phyloP scores from a whole-genome alignment of 2,797 vertebrate species.

The Triplophysa bombifrons region DNA sequence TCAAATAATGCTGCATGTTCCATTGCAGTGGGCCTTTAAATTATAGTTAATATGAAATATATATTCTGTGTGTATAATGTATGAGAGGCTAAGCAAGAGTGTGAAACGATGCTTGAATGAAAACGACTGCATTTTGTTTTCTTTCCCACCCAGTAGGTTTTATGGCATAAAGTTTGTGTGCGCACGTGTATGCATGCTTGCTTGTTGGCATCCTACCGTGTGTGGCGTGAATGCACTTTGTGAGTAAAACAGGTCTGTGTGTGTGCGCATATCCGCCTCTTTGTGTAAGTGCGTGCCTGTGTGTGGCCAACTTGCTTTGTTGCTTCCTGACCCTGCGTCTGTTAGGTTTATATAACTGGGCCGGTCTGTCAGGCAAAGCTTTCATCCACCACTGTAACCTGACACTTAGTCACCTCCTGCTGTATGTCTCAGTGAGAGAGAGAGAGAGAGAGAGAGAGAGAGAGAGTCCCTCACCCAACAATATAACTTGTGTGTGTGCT shows the following conservation, averaged over 20 bases:
- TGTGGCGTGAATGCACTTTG: slow-evolving; percentile 5
- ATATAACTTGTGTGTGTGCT: neutral
- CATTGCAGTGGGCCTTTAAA: no score
- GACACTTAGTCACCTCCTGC: slow-evolving; percentile 66
- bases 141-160: neutral
- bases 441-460: neutral
- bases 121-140: slow-evolving; percentile 57
- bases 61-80: neutral
- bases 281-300: slow-evolving; percentile 24
- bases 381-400: slow-evolving; percentile 74
- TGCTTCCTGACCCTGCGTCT: slow-evolving; percentile 68
- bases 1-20: no score
- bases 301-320: slow-evolving; percentile 57
- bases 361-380: slow-evolving; percentile 57
- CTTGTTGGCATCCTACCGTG: neutral
- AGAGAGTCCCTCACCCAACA: neutral
- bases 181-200: slow-evolving; percentile 31
- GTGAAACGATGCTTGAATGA: slow-evolving; percentile 51
- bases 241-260: slow-evolving; percentile 32
- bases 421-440: neutral
- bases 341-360: slow-evolving; percentile 69
- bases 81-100: neutral
- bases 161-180: neutral
- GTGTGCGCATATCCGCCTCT: slow-evolving; percentile 38
- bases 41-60: no score